Evolutionary conservation across 2,888 invertebrate species (phyloP).

Genomic region (Subacronicta megacephala): DNA sequence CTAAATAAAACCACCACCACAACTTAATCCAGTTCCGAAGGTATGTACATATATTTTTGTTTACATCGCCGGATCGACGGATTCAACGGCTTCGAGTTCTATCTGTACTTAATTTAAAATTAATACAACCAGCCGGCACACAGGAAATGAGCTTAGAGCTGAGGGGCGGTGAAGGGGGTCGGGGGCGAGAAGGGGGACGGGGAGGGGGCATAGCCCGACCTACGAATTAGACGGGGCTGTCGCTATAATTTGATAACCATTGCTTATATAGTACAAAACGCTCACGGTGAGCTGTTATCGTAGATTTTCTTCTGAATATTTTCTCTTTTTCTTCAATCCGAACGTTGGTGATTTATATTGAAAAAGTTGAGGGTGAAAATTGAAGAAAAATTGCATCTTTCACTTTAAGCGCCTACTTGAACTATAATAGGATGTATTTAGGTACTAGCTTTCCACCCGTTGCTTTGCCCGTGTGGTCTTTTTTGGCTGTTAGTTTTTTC

Average conservation of each 20-base stretch:
- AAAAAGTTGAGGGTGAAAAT: background rate
- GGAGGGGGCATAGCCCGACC: slow-evolving; percentile 55
- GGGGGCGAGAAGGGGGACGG: slow-evolving; percentile 40
- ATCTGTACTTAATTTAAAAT: slow-evolving; percentile 90
- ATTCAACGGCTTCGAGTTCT: slow-evolving; percentile 51
- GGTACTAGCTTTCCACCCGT: no score
- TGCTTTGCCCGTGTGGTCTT: no score
- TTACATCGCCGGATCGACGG: slow-evolving; percentile 51
- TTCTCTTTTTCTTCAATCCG: background rate
- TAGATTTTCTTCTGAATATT: background rate
- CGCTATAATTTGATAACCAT: slow-evolving; percentile 72
- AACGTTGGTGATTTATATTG: background rate
- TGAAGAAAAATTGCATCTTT: background rate
- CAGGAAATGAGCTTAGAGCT: slow-evolving; percentile 92
- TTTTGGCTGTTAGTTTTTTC: no score
- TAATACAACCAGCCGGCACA: slow-evolving; percentile 92
- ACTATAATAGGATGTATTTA: no score
- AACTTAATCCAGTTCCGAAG: slow-evolving; percentile 19
- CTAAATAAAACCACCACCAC: background rate
- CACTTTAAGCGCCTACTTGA: no score
- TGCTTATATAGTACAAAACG: slow-evolving; percentile 50
- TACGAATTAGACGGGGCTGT: slow-evolving; percentile 77
- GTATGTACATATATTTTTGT: slow-evolving; percentile 56
- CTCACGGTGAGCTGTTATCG: slow-evolving; percentile 2
- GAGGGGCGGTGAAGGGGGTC: slow-evolving; percentile 58